phyloP scores from a whole-genome alignment of 2,888 invertebrate genomes.

The Eueremaeus valkanovi region DNA sequence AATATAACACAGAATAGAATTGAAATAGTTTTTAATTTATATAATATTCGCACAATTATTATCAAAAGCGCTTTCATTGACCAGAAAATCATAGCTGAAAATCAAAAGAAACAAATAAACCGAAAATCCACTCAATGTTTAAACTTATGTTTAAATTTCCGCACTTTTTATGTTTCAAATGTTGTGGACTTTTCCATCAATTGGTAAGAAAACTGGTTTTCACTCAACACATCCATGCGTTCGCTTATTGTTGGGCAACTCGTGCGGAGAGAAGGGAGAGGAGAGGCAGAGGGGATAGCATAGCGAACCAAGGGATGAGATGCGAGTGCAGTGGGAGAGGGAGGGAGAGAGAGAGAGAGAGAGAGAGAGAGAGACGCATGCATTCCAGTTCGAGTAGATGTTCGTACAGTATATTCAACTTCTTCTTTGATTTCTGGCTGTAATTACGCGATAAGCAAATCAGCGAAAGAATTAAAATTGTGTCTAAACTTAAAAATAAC shows the following conservation, averaged over 20 bases:
- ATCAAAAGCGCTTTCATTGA: too few species aligned
- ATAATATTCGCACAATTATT: too few species aligned
- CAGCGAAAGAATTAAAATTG: conserved; percentile 6
- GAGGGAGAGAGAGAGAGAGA: conserved; percentile 22
- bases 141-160: conserved; percentile 21
- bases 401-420: conserved; percentile 31
- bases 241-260: conserved; percentile 32
- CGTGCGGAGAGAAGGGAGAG: conserved; percentile 38
- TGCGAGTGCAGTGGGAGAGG: conserved; percentile 36
- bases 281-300: conserved; percentile 31
- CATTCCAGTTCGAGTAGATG: background rate
- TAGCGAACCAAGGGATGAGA: conserved; percentile 38
- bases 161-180: conserved; percentile 23
- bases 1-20: background rate
- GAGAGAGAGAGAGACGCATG: conserved; percentile 40
- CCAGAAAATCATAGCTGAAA: background rate
- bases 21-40: background rate
- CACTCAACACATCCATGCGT: conserved; percentile 32
- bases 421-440: conserved; percentile 30
- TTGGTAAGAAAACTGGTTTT: conserved; percentile 29
- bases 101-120: background rate
- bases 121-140: background rate
- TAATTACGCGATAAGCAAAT: conserved; percentile 21
- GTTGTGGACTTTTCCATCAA: conserved; percentile 30
- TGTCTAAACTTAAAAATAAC: background rate